These are phyloP conservation scores for Sebastolobus alascanus DNA, from an alignment of 2,797 vertebrate species.

Conservation along the genomic window DNA sequence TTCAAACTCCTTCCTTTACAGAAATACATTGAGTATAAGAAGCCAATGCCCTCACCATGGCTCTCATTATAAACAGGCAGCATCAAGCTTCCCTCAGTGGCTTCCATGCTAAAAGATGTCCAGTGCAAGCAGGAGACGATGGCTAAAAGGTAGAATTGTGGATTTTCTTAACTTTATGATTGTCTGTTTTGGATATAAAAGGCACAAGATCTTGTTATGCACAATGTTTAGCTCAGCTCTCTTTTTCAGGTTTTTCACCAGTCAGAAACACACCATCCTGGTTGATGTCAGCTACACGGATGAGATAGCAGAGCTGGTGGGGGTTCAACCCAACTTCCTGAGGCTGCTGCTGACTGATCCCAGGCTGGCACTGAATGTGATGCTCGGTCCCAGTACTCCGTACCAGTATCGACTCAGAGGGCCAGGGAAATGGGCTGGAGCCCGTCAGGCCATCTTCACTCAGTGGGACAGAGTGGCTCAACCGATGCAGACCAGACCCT, in stretches of 20 bases:
- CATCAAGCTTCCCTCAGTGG: slow-evolving; percentile 75
- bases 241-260: slow-evolving; percentile 87
- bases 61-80: slow-evolving; percentile 64
- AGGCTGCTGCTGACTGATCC: slow-evolving; percentile 88
- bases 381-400: slow-evolving; percentile 87
- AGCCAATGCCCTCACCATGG: background rate
- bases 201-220: background rate
- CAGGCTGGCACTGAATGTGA: slow-evolving; percentile 78
- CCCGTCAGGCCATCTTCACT: slow-evolving; percentile 87
- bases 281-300: slow-evolving; percentile 90
- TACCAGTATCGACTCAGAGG: slow-evolving; percentile 91
- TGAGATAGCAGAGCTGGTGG: slow-evolving; percentile 85
- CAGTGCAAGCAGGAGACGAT: slow-evolving; percentile 74
- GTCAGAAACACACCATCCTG: slow-evolving; percentile 91
- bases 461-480: slow-evolving; percentile 83
- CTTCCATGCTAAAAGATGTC: slow-evolving; percentile 80
- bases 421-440: slow-evolving; percentile 86
- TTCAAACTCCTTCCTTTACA: too few relatives aligned
- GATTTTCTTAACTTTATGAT: background rate
- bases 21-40: too few relatives aligned
- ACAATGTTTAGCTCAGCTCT: background rate
- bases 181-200: background rate
- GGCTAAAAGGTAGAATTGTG: slow-evolving; percentile 71
- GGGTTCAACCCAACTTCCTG: slow-evolving; percentile 82
- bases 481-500: slow-evolving; percentile 84